A percentile compares a stretch with the other conserved stretches of the same genome.
phyloP scores from a whole-genome alignment of 1,140 invertebrate species.

The Caerostris extrusa region DNA sequence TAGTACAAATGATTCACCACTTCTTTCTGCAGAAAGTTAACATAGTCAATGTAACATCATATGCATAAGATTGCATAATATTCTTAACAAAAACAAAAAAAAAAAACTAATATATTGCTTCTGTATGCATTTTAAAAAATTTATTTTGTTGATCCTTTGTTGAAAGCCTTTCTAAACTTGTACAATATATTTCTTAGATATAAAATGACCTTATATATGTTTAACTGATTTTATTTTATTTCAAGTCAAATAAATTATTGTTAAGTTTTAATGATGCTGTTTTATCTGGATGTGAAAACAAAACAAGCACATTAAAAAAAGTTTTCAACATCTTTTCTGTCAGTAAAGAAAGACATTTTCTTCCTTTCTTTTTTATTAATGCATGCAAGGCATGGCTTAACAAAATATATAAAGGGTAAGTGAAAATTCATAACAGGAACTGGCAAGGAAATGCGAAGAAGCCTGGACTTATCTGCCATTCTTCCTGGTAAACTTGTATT shows the following conservation, averaged over 20 bases:
- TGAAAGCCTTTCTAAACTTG: conserved; percentile 10
- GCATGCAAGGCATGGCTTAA: not conserved
- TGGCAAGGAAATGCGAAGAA: not conserved
- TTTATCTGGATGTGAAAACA: conserved; percentile 1
- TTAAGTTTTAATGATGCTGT: conserved; percentile 63
- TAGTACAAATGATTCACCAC: conserved; percentile 29
- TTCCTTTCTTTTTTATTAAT: not conserved
- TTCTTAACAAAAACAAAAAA: not conserved
- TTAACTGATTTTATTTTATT: conserved; percentile 59
- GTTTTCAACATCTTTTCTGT: not conserved
- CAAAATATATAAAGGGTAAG: not conserved
- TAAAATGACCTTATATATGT: conserved; percentile 62
- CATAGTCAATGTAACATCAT: not conserved
- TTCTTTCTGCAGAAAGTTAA: conserved; percentile 26
- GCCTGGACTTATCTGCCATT: not conserved
- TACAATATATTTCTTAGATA: conserved; percentile 64
- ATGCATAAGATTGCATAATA: not conserved
- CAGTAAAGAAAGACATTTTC: not conserved
- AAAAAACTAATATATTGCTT: not conserved
- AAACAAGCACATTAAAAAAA: not conserved
- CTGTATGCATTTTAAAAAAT: conserved; percentile 29
- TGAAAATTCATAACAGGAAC: not conserved
- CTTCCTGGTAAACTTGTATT: conserved; percentile 49
- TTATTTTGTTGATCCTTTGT: conserved; percentile 7
- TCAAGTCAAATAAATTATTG: conserved; percentile 61